These are phyloP conservation scores for Stictonetta naevosa DNA, from an alignment of 2,113 vertebrate species.

Conservation along the genomic window DNA sequence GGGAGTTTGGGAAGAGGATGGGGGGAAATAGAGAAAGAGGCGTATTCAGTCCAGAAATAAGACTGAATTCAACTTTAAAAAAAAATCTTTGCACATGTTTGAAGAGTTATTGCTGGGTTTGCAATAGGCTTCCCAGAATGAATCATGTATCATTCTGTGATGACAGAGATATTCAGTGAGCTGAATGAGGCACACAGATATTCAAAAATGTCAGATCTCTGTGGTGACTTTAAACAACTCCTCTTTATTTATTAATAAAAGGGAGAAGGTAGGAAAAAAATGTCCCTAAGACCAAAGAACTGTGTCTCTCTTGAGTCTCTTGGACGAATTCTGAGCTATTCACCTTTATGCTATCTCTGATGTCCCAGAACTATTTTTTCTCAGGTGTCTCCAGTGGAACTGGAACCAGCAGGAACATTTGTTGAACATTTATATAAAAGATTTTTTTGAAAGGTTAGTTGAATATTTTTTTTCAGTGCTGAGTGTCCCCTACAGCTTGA, in stretches of 20 bases:
- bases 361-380: constrained; percentile 39
- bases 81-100: not conserved
- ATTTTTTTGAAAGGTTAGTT: constrained; percentile 49
- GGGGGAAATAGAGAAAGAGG: not conserved
- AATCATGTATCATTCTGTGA: constrained; percentile 7
- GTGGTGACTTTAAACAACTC: constrained; percentile 23
- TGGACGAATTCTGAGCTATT: not conserved
- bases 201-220: constrained; percentile 23
- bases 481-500: constrained; percentile 53
- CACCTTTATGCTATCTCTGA: constrained; percentile 3
- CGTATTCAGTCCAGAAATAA: not conserved
- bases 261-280: constrained; percentile 25
- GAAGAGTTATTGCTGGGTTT: not conserved
- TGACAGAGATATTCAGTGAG: constrained; percentile 9
- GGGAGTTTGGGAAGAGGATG: not conserved
- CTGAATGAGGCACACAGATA: constrained; percentile 30
- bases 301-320: not conserved
- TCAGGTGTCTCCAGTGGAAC: constrained; percentile 5
- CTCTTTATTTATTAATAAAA: constrained; percentile 55
- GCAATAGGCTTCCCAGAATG: constrained; percentile 15
- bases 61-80: not conserved
- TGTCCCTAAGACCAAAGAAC: constrained; percentile 34
- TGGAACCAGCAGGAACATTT: constrained; percentile 56
- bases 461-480: not conserved
- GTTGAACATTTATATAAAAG: constrained; percentile 50